Conservation (phyloP, 2,797 vertebrate genomes). For the Aphelocoma californica region DNA sequence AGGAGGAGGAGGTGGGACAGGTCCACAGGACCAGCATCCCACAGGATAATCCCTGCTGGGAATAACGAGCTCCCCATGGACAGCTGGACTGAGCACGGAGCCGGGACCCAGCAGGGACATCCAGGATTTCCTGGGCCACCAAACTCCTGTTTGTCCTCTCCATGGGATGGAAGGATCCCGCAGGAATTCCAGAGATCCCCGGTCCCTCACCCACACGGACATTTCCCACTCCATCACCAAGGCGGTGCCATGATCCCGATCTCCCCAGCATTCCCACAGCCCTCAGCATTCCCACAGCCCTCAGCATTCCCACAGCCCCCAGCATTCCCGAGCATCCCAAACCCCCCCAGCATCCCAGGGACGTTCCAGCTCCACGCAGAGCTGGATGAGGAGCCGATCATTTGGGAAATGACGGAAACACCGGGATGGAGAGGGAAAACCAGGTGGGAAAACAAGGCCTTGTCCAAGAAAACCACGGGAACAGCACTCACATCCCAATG, state of each 20-base stretch:
- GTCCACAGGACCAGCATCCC: background rate
- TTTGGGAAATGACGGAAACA: background rate
- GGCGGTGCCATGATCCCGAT: background rate
- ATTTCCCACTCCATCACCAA: background rate
- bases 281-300: background rate
- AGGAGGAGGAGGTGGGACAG: background rate
- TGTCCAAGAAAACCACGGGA: background rate
- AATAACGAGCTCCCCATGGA: background rate
- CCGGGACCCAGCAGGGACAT: background rate
- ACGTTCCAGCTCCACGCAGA: too few species aligned
- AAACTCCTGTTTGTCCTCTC: background rate
- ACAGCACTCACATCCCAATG: too few species aligned
- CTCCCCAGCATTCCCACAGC: background rate
- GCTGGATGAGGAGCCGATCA: background rate
- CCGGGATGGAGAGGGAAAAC: background rate
- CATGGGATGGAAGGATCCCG: fast-evolving
- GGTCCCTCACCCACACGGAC: background rate
- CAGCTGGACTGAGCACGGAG: background rate
- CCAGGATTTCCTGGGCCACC: background rate
- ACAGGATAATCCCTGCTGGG: background rate
- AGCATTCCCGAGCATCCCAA: background rate
- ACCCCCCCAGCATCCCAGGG: background rate
- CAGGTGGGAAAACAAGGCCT: background rate
- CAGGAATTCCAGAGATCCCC: background rate
- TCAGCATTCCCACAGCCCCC: background rate